Conservation (phyloP, 1,140 invertebrate genomes). For the Drosophila suzukii region DNA sequence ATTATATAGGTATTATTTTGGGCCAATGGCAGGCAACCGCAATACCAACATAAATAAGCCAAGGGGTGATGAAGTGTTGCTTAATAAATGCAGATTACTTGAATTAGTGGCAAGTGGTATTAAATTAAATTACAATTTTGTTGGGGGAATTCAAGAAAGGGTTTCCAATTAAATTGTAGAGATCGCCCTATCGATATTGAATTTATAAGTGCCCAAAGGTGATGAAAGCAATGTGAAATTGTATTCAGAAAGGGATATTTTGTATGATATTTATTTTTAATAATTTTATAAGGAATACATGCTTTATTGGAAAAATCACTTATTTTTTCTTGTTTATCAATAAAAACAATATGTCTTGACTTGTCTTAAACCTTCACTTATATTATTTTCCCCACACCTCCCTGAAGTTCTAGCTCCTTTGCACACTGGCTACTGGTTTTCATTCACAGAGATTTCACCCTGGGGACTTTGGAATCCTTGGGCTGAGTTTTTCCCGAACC, state of each 20-base stretch:
- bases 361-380: neutral
- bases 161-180: slow-evolving; percentile 5
- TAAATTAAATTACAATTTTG: slow-evolving; percentile 7
- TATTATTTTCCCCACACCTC: slow-evolving; percentile 6
- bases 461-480: slow-evolving; percentile 38
- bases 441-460: slow-evolving; percentile 56
- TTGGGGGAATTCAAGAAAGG: neutral
- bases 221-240: neutral
- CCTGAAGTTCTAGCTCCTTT: neutral
- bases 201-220: neutral
- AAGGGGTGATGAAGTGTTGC: slow-evolving; percentile 46
- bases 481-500: slow-evolving; percentile 22
- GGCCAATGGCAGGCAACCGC: slow-evolving; percentile 9
- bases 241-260: neutral
- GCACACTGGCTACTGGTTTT: slow-evolving; percentile 31
- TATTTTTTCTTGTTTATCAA: too few species aligned
- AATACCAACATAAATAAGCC: slow-evolving; percentile 22
- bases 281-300: too few species aligned
- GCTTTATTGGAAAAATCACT: too few species aligned
- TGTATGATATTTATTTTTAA: neutral
- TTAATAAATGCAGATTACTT: slow-evolving; percentile 51
- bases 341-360: neutral
- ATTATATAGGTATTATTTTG: slow-evolving; percentile 11
- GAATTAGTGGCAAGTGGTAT: slow-evolving; percentile 25
- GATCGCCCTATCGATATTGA: neutral